Conservation (phyloP, 2,888 invertebrate genomes). For the Hermaeophaga mercurialis region DNA sequence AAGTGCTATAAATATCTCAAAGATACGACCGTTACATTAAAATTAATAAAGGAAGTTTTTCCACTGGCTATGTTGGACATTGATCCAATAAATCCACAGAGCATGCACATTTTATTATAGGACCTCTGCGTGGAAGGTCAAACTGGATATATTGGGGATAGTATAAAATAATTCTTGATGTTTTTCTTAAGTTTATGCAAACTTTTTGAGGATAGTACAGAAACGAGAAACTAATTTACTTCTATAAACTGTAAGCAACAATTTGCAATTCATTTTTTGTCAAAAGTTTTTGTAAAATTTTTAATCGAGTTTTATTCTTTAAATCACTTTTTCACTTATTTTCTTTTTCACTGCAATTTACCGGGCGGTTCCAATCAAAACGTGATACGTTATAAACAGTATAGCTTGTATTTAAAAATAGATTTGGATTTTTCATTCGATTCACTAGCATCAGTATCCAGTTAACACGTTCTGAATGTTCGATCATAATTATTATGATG, state of each 20-base stretch:
- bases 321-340: too few relatives aligned
- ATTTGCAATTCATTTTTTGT: too few relatives aligned
- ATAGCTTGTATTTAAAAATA: too few relatives aligned
- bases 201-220: slow-evolving; percentile 5
- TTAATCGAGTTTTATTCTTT: too few relatives aligned
- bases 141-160: slow-evolving; percentile 20
- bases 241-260: not conserved
- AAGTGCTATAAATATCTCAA: slow-evolving; percentile 3
- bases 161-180: slow-evolving; percentile 27
- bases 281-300: too few relatives aligned
- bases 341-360: too few relatives aligned
- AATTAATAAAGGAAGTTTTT: slow-evolving; percentile 16
- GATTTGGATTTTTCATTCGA: slow-evolving; percentile 1
- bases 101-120: slow-evolving; percentile 20
- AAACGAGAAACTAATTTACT: slow-evolving; percentile 1
- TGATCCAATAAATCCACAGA: slow-evolving; percentile 16
- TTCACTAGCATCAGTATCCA: slow-evolving; percentile 15
- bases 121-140: slow-evolving; percentile 19
- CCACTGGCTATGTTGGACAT: slow-evolving; percentile 2
- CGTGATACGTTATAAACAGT: too few relatives aligned
- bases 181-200: slow-evolving; percentile 20
- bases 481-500: slow-evolving; percentile 26
- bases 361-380: too few relatives aligned
- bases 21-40: slow-evolving; percentile 15
- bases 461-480: slow-evolving; percentile 16